Base-by-base conservation (phyloP, 2,888 invertebrate species). In the Ormyrus rosae region DNA sequence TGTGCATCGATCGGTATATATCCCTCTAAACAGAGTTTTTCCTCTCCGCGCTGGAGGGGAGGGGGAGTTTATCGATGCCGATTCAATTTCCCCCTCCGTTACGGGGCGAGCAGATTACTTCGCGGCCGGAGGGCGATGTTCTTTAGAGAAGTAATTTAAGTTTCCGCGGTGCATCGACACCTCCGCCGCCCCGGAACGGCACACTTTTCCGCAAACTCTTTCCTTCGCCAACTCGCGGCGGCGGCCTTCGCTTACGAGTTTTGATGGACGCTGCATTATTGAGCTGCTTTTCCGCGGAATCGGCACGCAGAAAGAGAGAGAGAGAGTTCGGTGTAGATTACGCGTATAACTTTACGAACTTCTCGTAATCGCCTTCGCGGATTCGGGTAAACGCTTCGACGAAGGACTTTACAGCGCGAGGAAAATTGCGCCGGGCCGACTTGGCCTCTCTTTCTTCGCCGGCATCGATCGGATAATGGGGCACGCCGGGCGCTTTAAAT, bases 181-280 rank as follows among this genome's bases (percentile, higher is more conserved):
- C 19, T 19, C 19, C 19, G 19, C 19, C 19, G 19, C 19, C 1
- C 19, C 19, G 60, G 45, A 10, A 45, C n/a, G 13, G 51, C 5
- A 58, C 45, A 45, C 11, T 56, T 56, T 48, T 2, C 19, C 1
- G 19, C 19, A 1, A 19, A 19, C 19, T 19, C 19, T 19, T 19
- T 19, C 19, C 19, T 19, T 19, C 2, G 2, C 1, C 19, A 19
- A 19, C 19, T 19, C 46, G 67, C 10, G 19, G 1, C 8, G 61
- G 56, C 56, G 19, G 19, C 2, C 13, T 13, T 13, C 19, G 50
- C 56, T 58, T 65, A 70, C 70, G 48, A 70, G 74, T 74, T 81
- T 71, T 78, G 74, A 81, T 78, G 79, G 72, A 73, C 53, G 46
- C 45, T 68, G 76, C 81, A 76, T 76, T 81, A 81, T 81, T 72